Base-by-base conservation (phyloP, 2,113 vertebrate species). In the Ciconia stormi region DNA sequence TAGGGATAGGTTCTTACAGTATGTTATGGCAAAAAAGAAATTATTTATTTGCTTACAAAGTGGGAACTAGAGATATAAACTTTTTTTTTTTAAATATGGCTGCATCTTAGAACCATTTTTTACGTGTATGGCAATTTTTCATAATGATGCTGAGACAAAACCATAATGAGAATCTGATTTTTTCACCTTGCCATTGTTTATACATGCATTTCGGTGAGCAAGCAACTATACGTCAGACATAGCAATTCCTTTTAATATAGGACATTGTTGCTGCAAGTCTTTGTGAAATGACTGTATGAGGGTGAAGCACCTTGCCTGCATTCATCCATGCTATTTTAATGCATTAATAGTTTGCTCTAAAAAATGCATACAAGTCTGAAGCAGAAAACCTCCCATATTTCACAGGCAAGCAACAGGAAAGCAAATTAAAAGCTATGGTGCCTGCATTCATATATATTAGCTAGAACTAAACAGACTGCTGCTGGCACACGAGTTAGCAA, bases 61-160 rank as follows among this genome's bases (percentile, higher is more conserved):
- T 27, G 27, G 23, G 6, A 89, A 56, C 23, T 49, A 74, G 27
- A 59, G 18, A 20, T 22, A 23, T 3, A 36, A 38, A 14, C 4
- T 30, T 44, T 27, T 50, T 23, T 67, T 29, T 10, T n/a, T 12
- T 40, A 65, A 69, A 69, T 30, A 38, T 14, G 15, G 16, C 12
- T 71, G 40, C 10, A 15, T 76, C 49, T 67, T 66, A 61, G 9
- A 94, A 52, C 26, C 27, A 55, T 44, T 89, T 61, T 70, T 55
- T 16, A 40, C 0, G 3, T 16, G 9, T 56, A 44, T 1, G 0
- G 38, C 47, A 58, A n/a, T 27, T 85, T 58, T 53, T n/a, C 11
- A 10, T 40, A 44, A 81, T 3, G 9, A 80, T 1, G 8, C 20
- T 18, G 21, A 59, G n/a, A 70, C 25, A 65, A 36, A 38, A 55